Evolutionary conservation across 2,888 invertebrate species (phyloP), one percentile per base, ranked within the genome.

Genomic region (Hyppa rectilinea): DNA sequence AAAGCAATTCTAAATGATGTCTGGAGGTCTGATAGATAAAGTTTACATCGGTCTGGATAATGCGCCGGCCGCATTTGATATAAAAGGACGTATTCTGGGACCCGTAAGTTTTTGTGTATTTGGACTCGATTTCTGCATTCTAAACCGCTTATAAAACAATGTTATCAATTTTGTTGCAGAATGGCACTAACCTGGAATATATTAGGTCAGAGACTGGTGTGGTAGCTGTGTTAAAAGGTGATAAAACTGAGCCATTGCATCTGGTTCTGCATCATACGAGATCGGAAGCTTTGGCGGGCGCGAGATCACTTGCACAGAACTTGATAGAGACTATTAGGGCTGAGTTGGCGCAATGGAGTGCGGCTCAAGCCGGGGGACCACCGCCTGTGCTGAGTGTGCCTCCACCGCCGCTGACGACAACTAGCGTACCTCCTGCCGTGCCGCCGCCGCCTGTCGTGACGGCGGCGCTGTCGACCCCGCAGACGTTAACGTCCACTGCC

Each of bases 121-220:
- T 66, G 52, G 7, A 65, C 34, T 71, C 23, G 29, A 71, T 76
- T 75, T 71, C 12, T 12, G 49, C 20, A 34, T 71, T 83, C 38
- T 63, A 56, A 7, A 34, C 20, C 12, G 10, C 4, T 52, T 72
- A 67, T 0, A 34, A 59, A 69, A 64, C 63, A 70, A 60, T 68
- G 47, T 40, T 26, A 64, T 26, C 5, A 12, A 31, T 79, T 73
- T 63, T 61, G 52, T 95, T 94, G 75, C 95, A 96, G 88, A 97
- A 97, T 87, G 97, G 97, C 64, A 97, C 97, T 36, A 97, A 97
- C 93, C 95, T 98, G 86, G 97, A 97, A 86, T 98, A 98, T 85
- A 98, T 98, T 82, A 96, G 97, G 81, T 97, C 97, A 64, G 98
- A 98, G 92, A 98, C 98, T 6, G 98, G 98, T 36, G 98, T 97